Conservation (phyloP, 2,113 vertebrate genomes). For the Varanus komodoensis region DNA sequence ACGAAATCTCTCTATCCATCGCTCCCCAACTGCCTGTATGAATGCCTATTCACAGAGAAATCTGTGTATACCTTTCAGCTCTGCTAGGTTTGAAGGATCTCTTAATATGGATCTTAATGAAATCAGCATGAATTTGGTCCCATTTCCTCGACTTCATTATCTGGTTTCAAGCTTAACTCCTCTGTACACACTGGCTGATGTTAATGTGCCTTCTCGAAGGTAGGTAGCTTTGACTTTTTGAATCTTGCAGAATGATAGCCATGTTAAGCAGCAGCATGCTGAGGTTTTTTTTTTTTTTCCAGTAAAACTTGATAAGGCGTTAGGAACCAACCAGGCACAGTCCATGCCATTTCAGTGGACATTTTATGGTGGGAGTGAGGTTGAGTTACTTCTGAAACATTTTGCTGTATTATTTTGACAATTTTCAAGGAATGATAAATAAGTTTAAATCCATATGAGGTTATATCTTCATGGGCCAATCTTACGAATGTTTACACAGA, state of each 20-base stretch:
- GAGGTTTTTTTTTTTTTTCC: no score
- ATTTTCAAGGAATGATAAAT: no score
- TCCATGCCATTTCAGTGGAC: no score
- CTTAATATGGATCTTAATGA: conserved; percentile 99
- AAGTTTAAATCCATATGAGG: no score
- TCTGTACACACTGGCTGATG: conserved; percentile 90
- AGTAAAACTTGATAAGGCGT: no score
- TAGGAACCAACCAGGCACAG: no score
- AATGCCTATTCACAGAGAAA: neutral
- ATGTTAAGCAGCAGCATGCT: neutral
- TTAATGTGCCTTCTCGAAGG: conserved; percentile 89
- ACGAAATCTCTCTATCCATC: neutral
- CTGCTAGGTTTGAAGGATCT: conserved; percentile 94
- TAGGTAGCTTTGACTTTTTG: conserved; percentile 58
- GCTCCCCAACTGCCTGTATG: neutral
- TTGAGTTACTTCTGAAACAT: no score
- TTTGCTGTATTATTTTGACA: no score
- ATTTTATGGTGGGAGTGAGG: no score
- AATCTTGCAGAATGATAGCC: neutral
- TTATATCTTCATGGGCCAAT: no score
- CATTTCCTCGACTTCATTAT: conserved; percentile 94
- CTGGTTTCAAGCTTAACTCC: conserved; percentile 95
- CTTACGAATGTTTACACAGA: no score
- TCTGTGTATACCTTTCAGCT: conserved; percentile 77
- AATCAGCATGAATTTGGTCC: conserved; percentile 97